phyloP scores from a whole-genome alignment of 2,797 vertebrate species.

The Schizopygopsis pylzovi region DNA sequence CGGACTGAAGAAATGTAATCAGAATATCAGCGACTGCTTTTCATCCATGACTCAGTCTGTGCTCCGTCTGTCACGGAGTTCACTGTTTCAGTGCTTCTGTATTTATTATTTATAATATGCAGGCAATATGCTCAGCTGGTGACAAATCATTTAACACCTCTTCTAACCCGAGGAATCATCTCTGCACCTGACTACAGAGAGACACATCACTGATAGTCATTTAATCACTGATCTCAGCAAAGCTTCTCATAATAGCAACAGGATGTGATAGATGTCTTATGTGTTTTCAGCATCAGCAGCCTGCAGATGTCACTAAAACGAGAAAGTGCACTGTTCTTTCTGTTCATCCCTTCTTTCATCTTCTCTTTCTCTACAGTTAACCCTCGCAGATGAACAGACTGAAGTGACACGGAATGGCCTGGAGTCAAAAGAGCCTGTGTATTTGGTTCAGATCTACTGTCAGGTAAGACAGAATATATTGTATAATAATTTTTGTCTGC shows the following conservation, averaged over 20 bases:
- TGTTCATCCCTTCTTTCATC: slow-evolving; percentile 36
- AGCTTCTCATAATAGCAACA: slow-evolving; percentile 2
- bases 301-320: not conserved
- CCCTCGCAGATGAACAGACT: slow-evolving; percentile 93
- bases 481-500: not conserved
- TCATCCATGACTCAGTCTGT: slow-evolving; percentile 14
- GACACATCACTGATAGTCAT: not conserved
- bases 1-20: not conserved
- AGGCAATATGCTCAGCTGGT: slow-evolving; percentile 49
- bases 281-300: slow-evolving; percentile 18
- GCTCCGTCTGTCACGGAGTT: slow-evolving; percentile 34
- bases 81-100: slow-evolving; percentile 40
- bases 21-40: not conserved
- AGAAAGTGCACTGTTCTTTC: slow-evolving; percentile 41
- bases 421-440: slow-evolving; percentile 95
- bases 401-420: slow-evolving; percentile 92
- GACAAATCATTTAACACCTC: slow-evolving; percentile 44
- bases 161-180: slow-evolving; percentile 1
- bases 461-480: slow-evolving; percentile 83
- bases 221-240: not conserved
- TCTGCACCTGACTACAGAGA: slow-evolving; percentile 17
- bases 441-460: slow-evolving; percentile 95
- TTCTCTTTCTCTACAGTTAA: slow-evolving; percentile 71
- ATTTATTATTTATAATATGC: slow-evolving; percentile 57
- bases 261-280: slow-evolving; percentile 15